phyloP scores from a whole-genome alignment of 2,797 vertebrate species.

The Danio tinwini region DNA sequence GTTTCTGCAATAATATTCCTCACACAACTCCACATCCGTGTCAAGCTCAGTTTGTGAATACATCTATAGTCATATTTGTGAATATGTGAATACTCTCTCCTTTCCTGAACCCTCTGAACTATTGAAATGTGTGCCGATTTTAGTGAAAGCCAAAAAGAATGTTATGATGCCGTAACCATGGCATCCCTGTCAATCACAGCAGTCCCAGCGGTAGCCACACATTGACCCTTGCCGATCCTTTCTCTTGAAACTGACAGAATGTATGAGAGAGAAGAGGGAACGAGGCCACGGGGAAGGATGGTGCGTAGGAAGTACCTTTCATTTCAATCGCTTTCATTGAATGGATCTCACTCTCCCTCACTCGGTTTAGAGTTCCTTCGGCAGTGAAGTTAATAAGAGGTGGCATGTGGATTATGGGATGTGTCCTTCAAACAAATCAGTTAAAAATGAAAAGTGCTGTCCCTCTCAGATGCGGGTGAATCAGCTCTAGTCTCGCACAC shows the following conservation, averaged over 20 bases:
- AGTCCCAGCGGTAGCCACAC: not conserved
- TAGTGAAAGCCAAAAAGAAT: not conserved
- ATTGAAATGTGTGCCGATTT: not conserved
- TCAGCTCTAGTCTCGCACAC: no score
- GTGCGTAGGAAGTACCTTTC: constrained; percentile 10
- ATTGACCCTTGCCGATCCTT: constrained; percentile 2
- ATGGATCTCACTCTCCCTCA: constrained; percentile 4
- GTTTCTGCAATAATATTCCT: not conserved
- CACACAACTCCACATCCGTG: not conserved
- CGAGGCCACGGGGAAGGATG: constrained; percentile 19
- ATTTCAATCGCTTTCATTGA: constrained; percentile 25
- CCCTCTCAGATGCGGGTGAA: not conserved
- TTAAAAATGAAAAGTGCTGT: constrained; percentile 48
- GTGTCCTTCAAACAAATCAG: constrained; percentile 42
- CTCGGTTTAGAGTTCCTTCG: constrained; percentile 8
- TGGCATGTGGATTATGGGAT: constrained; percentile 46
- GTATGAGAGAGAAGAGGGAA: constrained; percentile 9
- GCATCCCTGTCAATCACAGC: constrained; percentile 24
- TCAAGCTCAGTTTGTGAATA: not conserved
- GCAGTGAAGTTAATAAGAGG: constrained; percentile 40
- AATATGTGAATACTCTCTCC: not conserved
- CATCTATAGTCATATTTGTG: not conserved
- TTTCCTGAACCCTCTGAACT: not conserved
- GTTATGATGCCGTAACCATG: constrained; percentile 26
- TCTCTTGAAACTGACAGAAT: not conserved